Conservation (phyloP, 2,113 vertebrate genomes). For the Dromiciops gliroides region DNA sequence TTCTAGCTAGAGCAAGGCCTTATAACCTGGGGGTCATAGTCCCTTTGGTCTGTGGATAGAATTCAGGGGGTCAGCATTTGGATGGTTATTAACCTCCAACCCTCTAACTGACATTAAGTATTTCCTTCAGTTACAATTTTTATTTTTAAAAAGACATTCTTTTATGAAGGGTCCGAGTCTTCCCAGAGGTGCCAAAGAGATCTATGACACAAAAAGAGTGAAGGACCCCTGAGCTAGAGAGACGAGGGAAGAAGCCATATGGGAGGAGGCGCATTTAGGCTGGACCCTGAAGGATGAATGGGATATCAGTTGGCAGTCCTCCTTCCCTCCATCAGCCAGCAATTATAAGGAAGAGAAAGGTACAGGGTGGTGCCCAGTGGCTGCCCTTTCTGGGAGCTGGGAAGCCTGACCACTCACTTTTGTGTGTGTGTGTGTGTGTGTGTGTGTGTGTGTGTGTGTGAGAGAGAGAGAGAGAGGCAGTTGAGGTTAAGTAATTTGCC, state of each 20-base stretch:
- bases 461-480: no score
- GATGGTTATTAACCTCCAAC: neutral
- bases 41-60: no score
- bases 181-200: neutral
- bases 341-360: neutral
- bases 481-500: no score
- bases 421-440: no score
- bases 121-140: neutral
- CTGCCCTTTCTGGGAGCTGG: neutral
- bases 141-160: neutral
- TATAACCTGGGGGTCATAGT: no score
- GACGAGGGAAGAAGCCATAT: neutral
- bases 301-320: no score
- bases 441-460: no score
- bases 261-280: no score
- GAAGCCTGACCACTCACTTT: neutral
- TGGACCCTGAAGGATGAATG: no score
- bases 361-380: neutral
- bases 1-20: neutral
- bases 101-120: neutral
- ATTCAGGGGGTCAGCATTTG: neutral
- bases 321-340: no score
- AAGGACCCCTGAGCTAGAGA: neutral
- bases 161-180: neutral
- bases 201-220: neutral